A percentile compares a stretch with the other conserved stretches of the same genome.
Evolutionary conservation across 2,113 vertebrate species (phyloP).

Genomic region (Malurus melanocephalus): DNA sequence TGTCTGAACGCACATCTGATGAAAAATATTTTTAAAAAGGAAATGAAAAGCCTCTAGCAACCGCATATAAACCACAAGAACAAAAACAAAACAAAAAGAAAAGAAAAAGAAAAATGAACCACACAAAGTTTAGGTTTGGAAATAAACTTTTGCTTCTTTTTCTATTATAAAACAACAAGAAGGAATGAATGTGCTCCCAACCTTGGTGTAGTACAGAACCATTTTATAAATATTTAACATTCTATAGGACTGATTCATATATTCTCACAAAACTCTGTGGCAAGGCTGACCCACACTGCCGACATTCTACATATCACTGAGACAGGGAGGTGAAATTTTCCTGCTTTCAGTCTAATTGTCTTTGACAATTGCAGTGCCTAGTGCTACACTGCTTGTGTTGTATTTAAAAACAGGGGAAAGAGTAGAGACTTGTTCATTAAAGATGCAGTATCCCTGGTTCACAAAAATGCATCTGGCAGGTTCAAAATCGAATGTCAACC

Average conservation of each 20-base stretch:
- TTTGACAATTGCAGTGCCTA: slow-evolving; percentile 82
- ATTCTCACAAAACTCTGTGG: slow-evolving; percentile 81
- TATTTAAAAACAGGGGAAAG: slow-evolving; percentile 82
- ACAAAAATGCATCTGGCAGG: slow-evolving; percentile 83
- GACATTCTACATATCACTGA: slow-evolving; percentile 81
- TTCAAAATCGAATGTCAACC: slow-evolving; percentile 85
- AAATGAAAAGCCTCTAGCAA: slow-evolving; percentile 73
- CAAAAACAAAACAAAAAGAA: slow-evolving; percentile 13
- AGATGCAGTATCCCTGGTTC: slow-evolving; percentile 81
- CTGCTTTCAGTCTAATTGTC: slow-evolving; percentile 83
- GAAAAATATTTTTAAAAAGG: slow-evolving; percentile 67
- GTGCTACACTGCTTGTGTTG: slow-evolving; percentile 80
- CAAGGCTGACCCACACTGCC: slow-evolving; percentile 82
- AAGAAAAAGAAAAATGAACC: neutral
- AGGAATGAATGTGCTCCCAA: slow-evolving; percentile 82
- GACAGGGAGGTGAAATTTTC: slow-evolving; percentile 82
- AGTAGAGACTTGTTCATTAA: slow-evolving; percentile 83
- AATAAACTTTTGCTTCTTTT: slow-evolving; percentile 74
- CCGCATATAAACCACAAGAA: slow-evolving; percentile 67
- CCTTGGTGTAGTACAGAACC: slow-evolving; percentile 78
- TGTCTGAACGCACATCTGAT: slow-evolving; percentile 79
- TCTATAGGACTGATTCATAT: slow-evolving; percentile 83
- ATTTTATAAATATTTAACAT: slow-evolving; percentile 83
- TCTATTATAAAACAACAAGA: slow-evolving; percentile 71
- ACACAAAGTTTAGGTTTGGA: slow-evolving; percentile 61